Base-by-base conservation (phyloP, 2,797 vertebrate genomes). In the Acanthiza pusilla region DNA sequence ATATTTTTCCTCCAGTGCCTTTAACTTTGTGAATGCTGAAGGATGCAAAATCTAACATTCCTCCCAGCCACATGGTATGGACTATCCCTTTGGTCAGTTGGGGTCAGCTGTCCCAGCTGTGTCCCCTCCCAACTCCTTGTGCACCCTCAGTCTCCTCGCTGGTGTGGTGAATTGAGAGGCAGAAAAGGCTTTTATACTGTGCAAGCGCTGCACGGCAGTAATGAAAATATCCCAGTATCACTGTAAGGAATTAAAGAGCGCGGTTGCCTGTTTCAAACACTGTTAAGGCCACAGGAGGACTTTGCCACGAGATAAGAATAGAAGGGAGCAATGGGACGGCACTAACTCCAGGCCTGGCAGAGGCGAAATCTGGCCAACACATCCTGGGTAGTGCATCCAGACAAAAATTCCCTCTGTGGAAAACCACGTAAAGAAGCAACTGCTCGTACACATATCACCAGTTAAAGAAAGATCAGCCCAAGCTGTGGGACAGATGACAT, bases 1-100 rank as follows among this genome's bases (percentile, higher is more conserved):
- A 92, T 50, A 75, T 90, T 89, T 78, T 85, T 88, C 45, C 58
- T 94, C 53, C 21, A 32, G 55, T 86, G 84, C 30, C 16, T 88
- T 71, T 67, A 86, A 62, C 42, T 78, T 89, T 85, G 76, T 76
- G 61, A 91, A 57, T 45, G 17, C 7, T 53, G 67, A 88, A 81
- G n/a, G 53, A 90, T 61, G 32, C 32, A 78, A 82, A 78, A 80
- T 47, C 50, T 79, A 45, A 5, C 45, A 12, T 32, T 61, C 16
- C 23, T 43, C 5, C 2, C 10, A 55, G 7, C 18, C 25, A 11
- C 15, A 43, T 22, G 1, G 11, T 48, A 21, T 26, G 36, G 32
- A 26, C 12, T 74, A 11, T 42, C 32, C 30, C 22, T 58, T 43
- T 58, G 42, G 25, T 63, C 42, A 72, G 21, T 16, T 66, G 54